phyloP scores from a whole-genome alignment of 1,140 invertebrate species.

The Leptinotarsa defecta region DNA sequence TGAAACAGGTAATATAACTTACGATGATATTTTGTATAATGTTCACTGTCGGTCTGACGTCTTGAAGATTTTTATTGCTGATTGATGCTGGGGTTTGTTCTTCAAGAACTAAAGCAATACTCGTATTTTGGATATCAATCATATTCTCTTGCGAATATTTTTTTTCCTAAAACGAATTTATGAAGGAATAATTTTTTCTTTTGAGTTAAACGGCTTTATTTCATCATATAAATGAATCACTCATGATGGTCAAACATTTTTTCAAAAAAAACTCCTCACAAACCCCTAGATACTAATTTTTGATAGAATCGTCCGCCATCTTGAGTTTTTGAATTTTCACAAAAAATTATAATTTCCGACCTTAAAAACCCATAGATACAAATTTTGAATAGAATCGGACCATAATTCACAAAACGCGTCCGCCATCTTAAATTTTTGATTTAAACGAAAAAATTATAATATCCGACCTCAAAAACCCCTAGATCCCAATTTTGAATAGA shows the following conservation, averaged over 20 bases:
- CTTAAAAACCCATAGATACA: not conserved
- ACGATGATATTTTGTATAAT: conserved; percentile 16
- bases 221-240: conserved; percentile 1
- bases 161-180: conserved; percentile 8
- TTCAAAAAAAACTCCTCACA: not conserved
- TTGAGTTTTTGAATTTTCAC: too few relatives aligned
- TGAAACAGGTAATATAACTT: conserved; percentile 11
- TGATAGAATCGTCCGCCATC: too few relatives aligned
- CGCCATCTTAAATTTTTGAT: not conserved
- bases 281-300: too few relatives aligned
- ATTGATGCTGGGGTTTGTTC: conserved; percentile 9
- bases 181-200: conserved; percentile 15
- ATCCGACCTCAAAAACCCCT: not conserved
- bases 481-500: conserved; percentile 1
- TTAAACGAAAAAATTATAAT: not conserved
- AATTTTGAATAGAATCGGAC: not conserved
- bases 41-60: conserved; percentile 9
- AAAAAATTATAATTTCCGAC: too few relatives aligned
- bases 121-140: conserved; percentile 3
- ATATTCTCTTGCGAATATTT: not conserved
- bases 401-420: not conserved
- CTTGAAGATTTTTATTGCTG: conserved; percentile 6
- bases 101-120: conserved; percentile 8
- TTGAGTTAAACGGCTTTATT: conserved; percentile 6
- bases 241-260: conserved; percentile 7